These are phyloP conservation scores for Hydropotes inermis DNA, from an alignment of 2,113 vertebrate species.

Conservation along the genomic window DNA sequence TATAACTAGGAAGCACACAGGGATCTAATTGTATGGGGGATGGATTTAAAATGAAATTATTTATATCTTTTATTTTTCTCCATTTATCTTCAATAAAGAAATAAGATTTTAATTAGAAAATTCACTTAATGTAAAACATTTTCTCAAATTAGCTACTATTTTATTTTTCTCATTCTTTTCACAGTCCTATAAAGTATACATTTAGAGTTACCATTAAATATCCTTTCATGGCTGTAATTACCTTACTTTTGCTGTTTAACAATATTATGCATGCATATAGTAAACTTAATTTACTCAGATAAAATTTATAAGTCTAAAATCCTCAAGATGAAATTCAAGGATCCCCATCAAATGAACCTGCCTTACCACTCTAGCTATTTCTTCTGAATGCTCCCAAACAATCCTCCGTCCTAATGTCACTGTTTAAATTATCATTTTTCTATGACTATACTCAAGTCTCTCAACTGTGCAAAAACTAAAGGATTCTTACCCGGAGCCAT, in stretches of 20 bases:
- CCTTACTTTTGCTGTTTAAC: background rate
- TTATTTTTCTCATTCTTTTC: background rate
- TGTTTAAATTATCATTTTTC: background rate
- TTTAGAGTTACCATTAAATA: background rate
- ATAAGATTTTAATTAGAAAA: background rate
- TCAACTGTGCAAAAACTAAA: background rate
- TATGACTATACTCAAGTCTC: background rate
- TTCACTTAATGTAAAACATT: background rate
- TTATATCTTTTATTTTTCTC: background rate
- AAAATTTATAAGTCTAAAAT: background rate
- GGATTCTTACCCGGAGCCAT: background rate
- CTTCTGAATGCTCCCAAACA: background rate
- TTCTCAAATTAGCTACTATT: background rate
- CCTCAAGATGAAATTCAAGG: background rate
- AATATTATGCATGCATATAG: background rate
- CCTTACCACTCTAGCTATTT: background rate
- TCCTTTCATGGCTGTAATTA: background rate
- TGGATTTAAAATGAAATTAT: background rate
- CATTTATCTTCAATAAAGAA: background rate
- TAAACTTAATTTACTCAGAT: slow-evolving; percentile 9
- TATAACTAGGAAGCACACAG: background rate
- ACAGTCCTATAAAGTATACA: background rate
- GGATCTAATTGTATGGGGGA: background rate
- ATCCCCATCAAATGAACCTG: background rate
- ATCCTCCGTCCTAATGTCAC: background rate